Conservation (phyloP, 2,797 vertebrate species). For the Chloroceryle amazona region DNA sequence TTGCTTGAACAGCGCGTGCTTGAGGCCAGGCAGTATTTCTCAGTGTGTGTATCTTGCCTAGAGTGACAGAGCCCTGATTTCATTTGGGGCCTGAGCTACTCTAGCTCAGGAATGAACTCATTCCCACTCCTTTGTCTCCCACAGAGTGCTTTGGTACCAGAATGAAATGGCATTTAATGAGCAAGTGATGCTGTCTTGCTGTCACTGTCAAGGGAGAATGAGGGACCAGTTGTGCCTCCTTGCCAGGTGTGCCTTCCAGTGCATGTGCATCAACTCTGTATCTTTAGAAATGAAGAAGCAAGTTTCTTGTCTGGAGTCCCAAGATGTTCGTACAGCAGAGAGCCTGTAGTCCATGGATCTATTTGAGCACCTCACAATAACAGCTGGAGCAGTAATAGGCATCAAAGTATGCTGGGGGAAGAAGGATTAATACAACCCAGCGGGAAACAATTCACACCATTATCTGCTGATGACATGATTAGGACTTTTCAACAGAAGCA, state of each 20-base stretch:
- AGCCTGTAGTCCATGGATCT: neutral
- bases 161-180: conserved; percentile 26
- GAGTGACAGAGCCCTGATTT: neutral
- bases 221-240: neutral
- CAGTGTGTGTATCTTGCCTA: neutral
- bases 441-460: neutral
- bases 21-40: conserved; percentile 28
- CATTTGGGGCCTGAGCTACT: neutral
- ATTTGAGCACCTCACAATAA: neutral
- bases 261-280: neutral
- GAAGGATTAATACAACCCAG: conserved; percentile 36
- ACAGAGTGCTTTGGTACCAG: neutral
- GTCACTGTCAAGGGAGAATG: neutral
- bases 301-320: neutral
- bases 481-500: neutral
- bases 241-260: neutral
- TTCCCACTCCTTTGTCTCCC: neutral
- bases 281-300: neutral
- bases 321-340: neutral
- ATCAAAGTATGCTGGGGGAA: neutral
- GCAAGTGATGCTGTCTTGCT: neutral
- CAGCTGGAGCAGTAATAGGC: neutral
- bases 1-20: neutral
- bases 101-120: neutral
- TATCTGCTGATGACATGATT: conserved; percentile 1